These are phyloP conservation scores for Varecia variegata DNA, from an alignment of 2,797 vertebrate species.

Conservation along the genomic window DNA sequence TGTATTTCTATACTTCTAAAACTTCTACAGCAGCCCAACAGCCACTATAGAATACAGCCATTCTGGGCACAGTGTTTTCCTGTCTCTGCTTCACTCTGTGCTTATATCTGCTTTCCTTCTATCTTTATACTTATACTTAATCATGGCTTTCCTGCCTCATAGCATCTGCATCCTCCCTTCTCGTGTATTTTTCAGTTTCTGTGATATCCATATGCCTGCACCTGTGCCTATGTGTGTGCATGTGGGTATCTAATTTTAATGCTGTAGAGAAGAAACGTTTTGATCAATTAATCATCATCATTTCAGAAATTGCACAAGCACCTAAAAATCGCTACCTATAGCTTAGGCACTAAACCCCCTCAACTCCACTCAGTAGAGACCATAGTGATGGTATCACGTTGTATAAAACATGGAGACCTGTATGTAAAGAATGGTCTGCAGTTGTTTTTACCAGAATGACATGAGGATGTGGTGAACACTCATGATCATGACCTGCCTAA, in stretches of 20 bases:
- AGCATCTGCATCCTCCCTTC: background rate
- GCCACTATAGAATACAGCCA: background rate
- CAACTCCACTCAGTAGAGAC: background rate
- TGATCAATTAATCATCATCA: background rate
- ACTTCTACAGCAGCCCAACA: background rate
- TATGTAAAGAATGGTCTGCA: background rate
- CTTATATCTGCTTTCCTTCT: background rate
- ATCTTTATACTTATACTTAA: background rate
- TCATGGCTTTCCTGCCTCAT: background rate
- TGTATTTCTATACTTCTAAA: background rate
- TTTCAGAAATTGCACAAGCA: background rate
- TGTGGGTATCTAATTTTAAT: background rate
- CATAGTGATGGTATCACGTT: background rate
- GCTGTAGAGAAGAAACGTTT: background rate
- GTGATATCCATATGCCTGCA: background rate
- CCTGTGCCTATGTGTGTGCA: background rate
- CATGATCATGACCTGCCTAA: background rate
- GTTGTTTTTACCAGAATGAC: slow-evolving; percentile 14
- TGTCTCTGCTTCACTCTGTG: background rate
- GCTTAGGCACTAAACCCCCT: background rate
- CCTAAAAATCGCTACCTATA: background rate
- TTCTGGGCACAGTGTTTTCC: background rate
- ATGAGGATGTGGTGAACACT: background rate
- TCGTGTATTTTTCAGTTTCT: slow-evolving; percentile 2
- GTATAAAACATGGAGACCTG: background rate